phyloP scores from a whole-genome alignment of 2,888 invertebrate genomes.

The Drosophila acutilabella region DNA sequence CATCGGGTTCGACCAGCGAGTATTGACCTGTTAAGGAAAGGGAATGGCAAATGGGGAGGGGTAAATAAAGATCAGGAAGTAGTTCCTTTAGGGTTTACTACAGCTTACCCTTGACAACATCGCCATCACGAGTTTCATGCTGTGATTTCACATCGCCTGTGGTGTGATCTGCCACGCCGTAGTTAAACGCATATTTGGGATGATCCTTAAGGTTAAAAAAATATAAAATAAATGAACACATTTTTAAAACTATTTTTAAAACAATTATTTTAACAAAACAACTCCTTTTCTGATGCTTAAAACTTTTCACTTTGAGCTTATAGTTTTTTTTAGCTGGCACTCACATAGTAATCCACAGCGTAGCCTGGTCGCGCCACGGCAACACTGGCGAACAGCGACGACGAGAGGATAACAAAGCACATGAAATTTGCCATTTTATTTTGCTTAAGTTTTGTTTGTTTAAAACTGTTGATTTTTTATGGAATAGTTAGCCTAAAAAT shows the following conservation, averaged over 20 bases:
- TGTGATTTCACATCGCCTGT: conserved; percentile 88
- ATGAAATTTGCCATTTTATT: conserved; percentile 78
- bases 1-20: conserved; percentile 85
- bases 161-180: conserved; percentile 88
- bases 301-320: neutral
- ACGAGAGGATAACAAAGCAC: conserved; percentile 77
- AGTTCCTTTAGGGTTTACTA: too few relatives aligned
- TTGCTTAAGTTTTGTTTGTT: conserved; percentile 36
- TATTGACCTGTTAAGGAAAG: conserved; percentile 81
- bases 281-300: neutral
- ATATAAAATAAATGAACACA: neutral
- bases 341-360: conserved; percentile 88
- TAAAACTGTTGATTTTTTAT: conserved; percentile 14
- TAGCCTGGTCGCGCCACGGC: conserved; percentile 85
- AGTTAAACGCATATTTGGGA: conserved; percentile 88
- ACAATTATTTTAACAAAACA: neutral
- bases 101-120: conserved; percentile 87
- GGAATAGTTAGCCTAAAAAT: conserved; percentile 55
- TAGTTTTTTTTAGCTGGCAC: conserved; percentile 66
- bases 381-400: conserved; percentile 80
- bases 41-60: neutral
- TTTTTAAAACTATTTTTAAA: too few relatives aligned
- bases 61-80: neutral
- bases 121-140: conserved; percentile 88
- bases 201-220: conserved; percentile 86